Percentiles rank a stretch among this genome's conserved stretches.
These are phyloP conservation scores for Microplitis mediator DNA, from an alignment of 1,140 invertebrate genomes.

Conservation along the genomic window DNA sequence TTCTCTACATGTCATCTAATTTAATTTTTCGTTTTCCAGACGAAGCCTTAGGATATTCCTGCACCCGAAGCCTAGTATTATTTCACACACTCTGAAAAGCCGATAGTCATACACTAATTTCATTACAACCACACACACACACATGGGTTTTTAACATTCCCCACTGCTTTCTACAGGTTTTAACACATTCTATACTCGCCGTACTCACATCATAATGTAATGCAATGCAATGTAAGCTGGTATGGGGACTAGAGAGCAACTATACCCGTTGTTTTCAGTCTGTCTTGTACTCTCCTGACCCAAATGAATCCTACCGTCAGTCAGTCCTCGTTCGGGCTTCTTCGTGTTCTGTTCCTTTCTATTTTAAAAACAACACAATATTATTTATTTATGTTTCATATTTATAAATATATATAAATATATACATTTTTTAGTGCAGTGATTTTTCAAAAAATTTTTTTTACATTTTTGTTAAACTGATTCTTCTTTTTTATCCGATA, in stretches of 20 bases:
- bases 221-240: too few relatives aligned
- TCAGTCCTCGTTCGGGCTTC: conserved; percentile 54
- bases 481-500: too few relatives aligned
- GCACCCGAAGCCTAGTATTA: too few relatives aligned
- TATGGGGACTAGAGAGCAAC: conserved; percentile 26
- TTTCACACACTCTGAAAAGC: too few relatives aligned
- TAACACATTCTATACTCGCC: neutral
- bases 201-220: neutral
- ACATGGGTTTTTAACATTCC: neutral
- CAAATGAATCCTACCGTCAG: conserved; percentile 50
- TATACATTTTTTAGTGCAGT: too few relatives aligned
- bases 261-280: conserved; percentile 36
- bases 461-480: too few relatives aligned
- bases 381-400: neutral
- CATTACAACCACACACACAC: too few relatives aligned
- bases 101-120: too few relatives aligned
- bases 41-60: too few relatives aligned
- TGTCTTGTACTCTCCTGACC: conserved; percentile 47
- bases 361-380: conserved; percentile 23
- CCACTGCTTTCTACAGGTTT: neutral
- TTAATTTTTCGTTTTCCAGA: too few relatives aligned
- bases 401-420: neutral
- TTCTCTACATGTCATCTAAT: too few relatives aligned
- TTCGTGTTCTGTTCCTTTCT: conserved; percentile 41
- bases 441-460: too few relatives aligned